These are phyloP conservation scores for Drosophila fulvimacula DNA, from an alignment of 2,888 invertebrate species.

Conservation along the genomic window DNA sequence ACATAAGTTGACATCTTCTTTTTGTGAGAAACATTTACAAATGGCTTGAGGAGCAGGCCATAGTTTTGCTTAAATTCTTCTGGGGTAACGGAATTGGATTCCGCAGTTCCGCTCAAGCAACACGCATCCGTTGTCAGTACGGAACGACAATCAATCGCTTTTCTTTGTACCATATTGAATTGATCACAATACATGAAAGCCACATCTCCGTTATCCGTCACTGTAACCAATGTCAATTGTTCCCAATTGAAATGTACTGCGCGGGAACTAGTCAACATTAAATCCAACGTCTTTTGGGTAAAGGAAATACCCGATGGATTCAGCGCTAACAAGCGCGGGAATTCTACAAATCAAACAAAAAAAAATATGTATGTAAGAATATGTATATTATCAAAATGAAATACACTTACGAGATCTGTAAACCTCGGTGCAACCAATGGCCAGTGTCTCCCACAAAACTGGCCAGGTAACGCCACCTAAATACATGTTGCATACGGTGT, in stretches of 20 bases:
- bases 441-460: slow-evolving; percentile 77
- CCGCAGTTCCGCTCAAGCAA: slow-evolving; percentile 45
- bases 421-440: slow-evolving; percentile 63
- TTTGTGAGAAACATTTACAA: slow-evolving; percentile 43
- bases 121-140: slow-evolving; percentile 66
- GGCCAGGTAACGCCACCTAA: slow-evolving; percentile 77
- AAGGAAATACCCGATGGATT: slow-evolving; percentile 65
- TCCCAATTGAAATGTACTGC: slow-evolving; percentile 70
- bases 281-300: slow-evolving; percentile 53
- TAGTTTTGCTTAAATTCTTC: slow-evolving; percentile 71
- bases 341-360: slow-evolving; percentile 25
- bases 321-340: slow-evolving; percentile 42
- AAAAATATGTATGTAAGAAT: background rate
- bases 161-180: slow-evolving; percentile 43
- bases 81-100: slow-evolving; percentile 15
- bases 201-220: slow-evolving; percentile 80
- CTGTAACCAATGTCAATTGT: slow-evolving; percentile 57
- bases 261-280: slow-evolving; percentile 57
- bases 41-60: slow-evolving; percentile 76
- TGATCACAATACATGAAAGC: slow-evolving; percentile 63
- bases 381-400: background rate
- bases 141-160: slow-evolving; percentile 33
- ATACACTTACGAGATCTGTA: slow-evolving; percentile 65
- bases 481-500: slow-evolving; percentile 57
- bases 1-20: slow-evolving; percentile 40